Percentiles rank a stretch among this genome's conserved stretches.
Conservation (phyloP, 2,797 vertebrate species). For the Distichodus sexfasciatus region DNA sequence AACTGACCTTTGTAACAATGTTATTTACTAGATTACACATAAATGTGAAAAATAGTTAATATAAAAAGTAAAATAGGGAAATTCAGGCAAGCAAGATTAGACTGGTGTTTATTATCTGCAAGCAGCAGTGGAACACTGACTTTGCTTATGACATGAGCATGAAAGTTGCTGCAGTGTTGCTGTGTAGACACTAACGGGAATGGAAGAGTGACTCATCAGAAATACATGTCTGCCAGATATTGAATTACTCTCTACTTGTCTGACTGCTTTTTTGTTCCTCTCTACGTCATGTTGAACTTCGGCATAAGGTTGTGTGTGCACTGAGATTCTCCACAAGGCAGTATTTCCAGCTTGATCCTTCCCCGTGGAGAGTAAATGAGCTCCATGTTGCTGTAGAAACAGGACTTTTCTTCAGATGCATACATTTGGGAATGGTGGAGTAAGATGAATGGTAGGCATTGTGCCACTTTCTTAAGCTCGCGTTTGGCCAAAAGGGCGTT, state of each 20-base stretch:
- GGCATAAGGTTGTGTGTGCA: neutral
- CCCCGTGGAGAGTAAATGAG: constrained; percentile 11
- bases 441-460: constrained; percentile 43
- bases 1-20: too few species aligned
- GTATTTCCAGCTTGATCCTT: neutral
- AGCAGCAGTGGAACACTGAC: neutral
- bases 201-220: constrained; percentile 32
- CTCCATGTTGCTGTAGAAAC: constrained; percentile 54
- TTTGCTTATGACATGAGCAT: neutral
- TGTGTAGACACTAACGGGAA: neutral
- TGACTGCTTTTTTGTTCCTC: neutral
- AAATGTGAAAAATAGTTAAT: too few species aligned
- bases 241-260: neutral
- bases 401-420: constrained; percentile 9
- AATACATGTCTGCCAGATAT: neutral
- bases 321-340: neutral
- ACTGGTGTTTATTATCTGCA: neutral
- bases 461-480: constrained; percentile 46
- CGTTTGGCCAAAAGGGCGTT: constrained; percentile 39
- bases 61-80: too few species aligned
- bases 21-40: too few species aligned
- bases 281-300: neutral
- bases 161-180: neutral
- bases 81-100: neutral
- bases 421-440: constrained; percentile 36